A percentile compares a stretch with the other conserved stretches of the same genome.
Conservation (phyloP, 2,113 vertebrate species). For the Saccopteryx bilineata region DNA sequence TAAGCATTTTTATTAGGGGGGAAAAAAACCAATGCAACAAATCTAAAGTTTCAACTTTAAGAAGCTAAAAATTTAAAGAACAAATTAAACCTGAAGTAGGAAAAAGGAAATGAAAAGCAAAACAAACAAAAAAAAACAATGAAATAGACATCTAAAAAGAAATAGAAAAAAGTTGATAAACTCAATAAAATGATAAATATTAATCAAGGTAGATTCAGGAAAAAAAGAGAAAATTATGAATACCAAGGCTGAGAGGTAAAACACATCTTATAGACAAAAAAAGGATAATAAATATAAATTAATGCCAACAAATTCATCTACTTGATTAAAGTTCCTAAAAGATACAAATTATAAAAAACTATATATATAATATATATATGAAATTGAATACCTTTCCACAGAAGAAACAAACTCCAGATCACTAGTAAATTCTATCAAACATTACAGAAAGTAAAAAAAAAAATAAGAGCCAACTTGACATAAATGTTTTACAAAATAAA, state of each 20-base stretch:
- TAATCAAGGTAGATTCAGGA: neutral
- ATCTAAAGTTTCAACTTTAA: neutral
- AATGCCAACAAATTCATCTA: neutral
- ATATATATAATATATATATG: neutral
- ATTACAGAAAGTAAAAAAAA: neutral
- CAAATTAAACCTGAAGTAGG: neutral
- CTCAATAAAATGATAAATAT: neutral
- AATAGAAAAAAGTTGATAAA: neutral
- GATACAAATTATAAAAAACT: neutral
- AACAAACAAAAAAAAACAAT: neutral
- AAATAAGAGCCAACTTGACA: neutral
- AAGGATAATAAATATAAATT: neutral
- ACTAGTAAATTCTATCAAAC: neutral
- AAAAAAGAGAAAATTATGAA: neutral
- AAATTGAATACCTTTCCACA: conserved; percentile 12
- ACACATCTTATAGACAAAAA: neutral
- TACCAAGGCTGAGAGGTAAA: conserved; percentile 2
- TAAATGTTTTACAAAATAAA: neutral
- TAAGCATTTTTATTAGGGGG: neutral
- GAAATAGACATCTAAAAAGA: neutral
- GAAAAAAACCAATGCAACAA: neutral
- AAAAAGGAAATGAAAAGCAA: neutral
- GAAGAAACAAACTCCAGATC: conserved; percentile 32
- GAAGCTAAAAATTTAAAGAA: neutral
- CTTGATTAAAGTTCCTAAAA: neutral